Base-by-base conservation (phyloP, 1,140 invertebrate species). In the Neodiprion fabricii region DNA sequence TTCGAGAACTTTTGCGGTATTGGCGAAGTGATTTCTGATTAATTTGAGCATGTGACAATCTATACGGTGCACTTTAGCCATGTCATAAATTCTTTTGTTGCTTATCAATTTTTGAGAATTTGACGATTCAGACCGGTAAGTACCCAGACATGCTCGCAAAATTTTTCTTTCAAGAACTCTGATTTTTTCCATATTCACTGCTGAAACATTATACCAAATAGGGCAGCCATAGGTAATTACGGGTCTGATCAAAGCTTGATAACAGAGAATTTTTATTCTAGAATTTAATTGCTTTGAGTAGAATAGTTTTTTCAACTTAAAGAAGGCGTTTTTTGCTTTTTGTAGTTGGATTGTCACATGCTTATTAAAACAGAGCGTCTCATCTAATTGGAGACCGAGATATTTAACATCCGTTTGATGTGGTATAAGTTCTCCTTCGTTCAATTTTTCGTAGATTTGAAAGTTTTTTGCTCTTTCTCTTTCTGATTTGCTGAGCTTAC, bases 391-490 rank as follows among this genome's bases (percentile, higher is more conserved):
- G 3, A 81, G 50, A 0, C 75, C 78, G 9, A 81, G 47, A 47
- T 81, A 82, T 67, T 70, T 74, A 0, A 83, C 78, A 0, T 73
- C 7, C 0, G 71, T 71, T 68, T 75, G 78, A 48, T 78, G 72
- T 0, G 73, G 50, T 0, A 82, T 79, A 17, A 23, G 47, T 1
- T 48, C 53, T 8, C 71, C 50, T 4, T 5, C 0, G 9, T 53
- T n/a, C 0, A 48, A 12, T 5, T 66, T 50, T 9, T 72, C 50
- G 11, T 67, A 70, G 17, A 76, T 66, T 12, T 61, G 21, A 12
- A 77, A 73, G 48, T 75, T 68, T 70, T 71, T 71, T 4, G n/a
- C 12, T 40, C 74, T 50, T 61, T 67, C 73, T 65, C 48, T 50
- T 1, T 71, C 70, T 23, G 70, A 61, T 9, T 53, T 11, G 50